Base-by-base conservation (phyloP, 2,888 invertebrate genomes). In the Cacoxenus indagator region DNA sequence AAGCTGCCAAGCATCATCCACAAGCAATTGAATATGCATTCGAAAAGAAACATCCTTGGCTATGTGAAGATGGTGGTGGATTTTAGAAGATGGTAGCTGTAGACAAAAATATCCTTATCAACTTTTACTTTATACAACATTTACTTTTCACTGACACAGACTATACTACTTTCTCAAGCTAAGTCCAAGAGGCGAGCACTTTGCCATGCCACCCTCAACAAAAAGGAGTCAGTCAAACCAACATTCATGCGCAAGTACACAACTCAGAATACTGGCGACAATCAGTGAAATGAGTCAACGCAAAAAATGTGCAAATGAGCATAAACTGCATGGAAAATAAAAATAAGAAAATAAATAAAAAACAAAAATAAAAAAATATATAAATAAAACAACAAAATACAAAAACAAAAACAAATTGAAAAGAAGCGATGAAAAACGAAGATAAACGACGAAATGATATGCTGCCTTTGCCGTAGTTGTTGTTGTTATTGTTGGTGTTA, bases 231-330 rank as follows among this genome's bases (percentile, higher is more conserved):
- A n/a, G 45, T 46, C n/a, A 26, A 26, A 29, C 17, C 19, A 19
- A 19, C 65, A 17, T 11, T 14, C 55, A 26, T 57, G n/a, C 37
- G 5, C 37, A n/a, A n/a, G n/a, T n/a, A n/a, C 5, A 8, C 37
- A 37, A 37, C 48, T 51, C 64, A 29, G 27, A 4, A 19, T 19
- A 24, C 61, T 37, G 17, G 2, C 5, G 8, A 3, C 17, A 48
- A 19, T 51, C 9, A 64, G 26, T 46, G 19, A 68, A 73, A 74
- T 78, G 78, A 78, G 77, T 76, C 80, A 79, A 81, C 75, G 71
- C 43, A 68, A 69, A 71, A 74, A 75, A 61, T 65, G 70, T 64
- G 69, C 72, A 72, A 70, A 71, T 69, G 71, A 65, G 70, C 73
- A 54, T 64, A 74, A 68, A n/a, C n/a, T 64, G 69, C 69, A 72